A percentile compares a stretch with the other conserved stretches of the same genome.
Conservation (phyloP, 2,888 invertebrate genomes). For the Fragum fragum region DNA sequence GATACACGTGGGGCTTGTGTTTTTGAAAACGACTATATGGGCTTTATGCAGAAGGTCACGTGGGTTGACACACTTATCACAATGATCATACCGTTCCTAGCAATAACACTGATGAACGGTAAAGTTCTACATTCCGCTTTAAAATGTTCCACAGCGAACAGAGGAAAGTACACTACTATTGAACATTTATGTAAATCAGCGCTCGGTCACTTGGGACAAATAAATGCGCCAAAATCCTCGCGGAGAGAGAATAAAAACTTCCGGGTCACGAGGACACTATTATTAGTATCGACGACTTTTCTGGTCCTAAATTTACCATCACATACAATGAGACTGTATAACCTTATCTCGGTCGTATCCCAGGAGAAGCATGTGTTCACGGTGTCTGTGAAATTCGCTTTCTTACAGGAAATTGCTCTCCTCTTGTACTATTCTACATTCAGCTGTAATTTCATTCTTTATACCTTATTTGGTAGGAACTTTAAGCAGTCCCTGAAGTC, state of each 20-base stretch:
- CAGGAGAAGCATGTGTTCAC: not conserved
- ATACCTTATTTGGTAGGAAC: slow-evolving; percentile 72
- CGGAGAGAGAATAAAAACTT: not conserved
- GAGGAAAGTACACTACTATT: not conserved
- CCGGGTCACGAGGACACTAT: slow-evolving; percentile 69
- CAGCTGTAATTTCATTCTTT: slow-evolving; percentile 74
- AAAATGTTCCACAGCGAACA: not conserved
- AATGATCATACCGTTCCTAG: slow-evolving; percentile 74
- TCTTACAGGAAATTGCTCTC: slow-evolving; percentile 69
- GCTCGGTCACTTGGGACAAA: not conserved
- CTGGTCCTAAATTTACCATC: slow-evolving; percentile 80
- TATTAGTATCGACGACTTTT: slow-evolving; percentile 78
- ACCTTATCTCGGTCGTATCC: slow-evolving; percentile 55
- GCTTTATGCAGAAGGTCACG: slow-evolving; percentile 64
- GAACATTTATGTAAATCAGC: slow-evolving; percentile 2
- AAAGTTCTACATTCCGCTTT: not conserved
- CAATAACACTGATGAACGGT: slow-evolving; percentile 71
- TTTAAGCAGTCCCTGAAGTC: slow-evolving; percentile 64
- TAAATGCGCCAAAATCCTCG: not conserved
- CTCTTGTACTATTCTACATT: slow-evolving; percentile 73
- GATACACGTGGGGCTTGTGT: slow-evolving; percentile 51
- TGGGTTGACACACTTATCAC: slow-evolving; percentile 76
- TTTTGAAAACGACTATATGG: slow-evolving; percentile 38
- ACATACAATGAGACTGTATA: slow-evolving; percentile 75
- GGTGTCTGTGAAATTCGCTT: slow-evolving; percentile 46